Evolutionary conservation across 1,140 invertebrate species (phyloP), one percentile per base, ranked within the genome.

Genomic region (Pomacea maculata): DNA sequence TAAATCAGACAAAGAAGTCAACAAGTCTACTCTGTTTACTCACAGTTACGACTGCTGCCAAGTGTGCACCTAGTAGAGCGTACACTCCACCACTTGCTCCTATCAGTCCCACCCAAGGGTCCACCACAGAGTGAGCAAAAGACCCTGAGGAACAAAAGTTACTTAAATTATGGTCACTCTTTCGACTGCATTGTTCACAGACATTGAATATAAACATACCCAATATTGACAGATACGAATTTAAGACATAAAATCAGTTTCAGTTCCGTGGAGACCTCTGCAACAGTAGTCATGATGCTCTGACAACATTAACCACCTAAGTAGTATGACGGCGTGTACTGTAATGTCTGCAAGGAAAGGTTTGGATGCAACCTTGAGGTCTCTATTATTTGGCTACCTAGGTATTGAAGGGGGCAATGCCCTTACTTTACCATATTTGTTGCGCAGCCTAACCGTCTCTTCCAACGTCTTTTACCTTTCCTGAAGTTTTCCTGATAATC

Each of bases 11-110:
- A 61, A 61, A 61, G 15, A 61, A 61, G 15, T 61, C 9, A 61
- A 61, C 9, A 57, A 0, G 55, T 10, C 55, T 57, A 14, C 57
- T 9, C 0, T 61, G 57, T 11, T 17, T 54, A 85, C 82, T 93
- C 90, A 96, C 96, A 94, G 99, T 95, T 80, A 99, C 94, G 65
- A 99, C 95, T 25, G 96, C 97, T n/a, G 98, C 96, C 63, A 99
- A 93, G 89, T 99, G 98, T 10, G 97, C 98, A 0, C 97, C 95
- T 21, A 99, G 96, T 6, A 99, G 87, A 7, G 97, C 96, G 90
- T 99, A 99, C 0, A 98, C 97, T 1, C 98, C 98, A 12, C 97
- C 97, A 55, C 96, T 98, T 9, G 98, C 98, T 19, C 98, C 98
- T 12, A 96, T 97, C 10, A 99, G 91, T 86, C 93, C 97, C 4